Conservation (phyloP, 2,797 vertebrate species). For the Coreius guichenoti region DNA sequence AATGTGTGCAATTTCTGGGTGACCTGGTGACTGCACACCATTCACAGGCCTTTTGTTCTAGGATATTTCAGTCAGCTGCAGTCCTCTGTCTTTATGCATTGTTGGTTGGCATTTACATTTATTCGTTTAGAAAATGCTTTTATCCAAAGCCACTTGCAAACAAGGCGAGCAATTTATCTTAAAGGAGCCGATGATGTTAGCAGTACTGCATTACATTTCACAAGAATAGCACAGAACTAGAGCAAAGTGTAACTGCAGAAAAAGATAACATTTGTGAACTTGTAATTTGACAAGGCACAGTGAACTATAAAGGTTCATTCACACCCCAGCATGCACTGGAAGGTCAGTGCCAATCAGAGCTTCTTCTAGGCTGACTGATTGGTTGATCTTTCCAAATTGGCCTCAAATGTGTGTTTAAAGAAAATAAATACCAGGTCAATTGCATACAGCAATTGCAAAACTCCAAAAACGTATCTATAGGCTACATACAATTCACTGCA, state of each 20-base stretch:
- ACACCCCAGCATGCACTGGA: neutral
- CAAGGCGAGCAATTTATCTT: conserved; percentile 13
- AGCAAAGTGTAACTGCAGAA: neutral
- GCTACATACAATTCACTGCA: no score
- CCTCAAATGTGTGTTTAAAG: neutral
- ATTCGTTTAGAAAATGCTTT: conserved; percentile 10
- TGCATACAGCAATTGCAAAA: neutral
- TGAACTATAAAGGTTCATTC: neutral
- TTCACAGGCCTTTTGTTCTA: conserved; percentile 1
- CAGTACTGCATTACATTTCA: neutral
- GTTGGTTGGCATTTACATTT: conserved; percentile 22
- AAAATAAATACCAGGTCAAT: neutral
- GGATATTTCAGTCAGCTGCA: neutral
- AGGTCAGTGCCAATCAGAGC: conserved; percentile 26
- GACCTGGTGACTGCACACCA: conserved; percentile 8
- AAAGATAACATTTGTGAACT: neutral
- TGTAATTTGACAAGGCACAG: neutral
- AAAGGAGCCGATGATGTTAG: neutral
- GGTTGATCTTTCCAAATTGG: conserved; percentile 4
- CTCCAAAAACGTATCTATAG: neutral
- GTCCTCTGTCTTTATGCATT: conserved; percentile 16
- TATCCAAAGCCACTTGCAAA: neutral
- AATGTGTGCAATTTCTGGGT: neutral
- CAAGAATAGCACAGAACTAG: neutral
- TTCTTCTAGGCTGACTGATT: neutral